Evolutionary conservation across 2,797 vertebrate species (phyloP), one percentile per base, ranked within the genome.

Genomic region (Hirundo rustica): DNA sequence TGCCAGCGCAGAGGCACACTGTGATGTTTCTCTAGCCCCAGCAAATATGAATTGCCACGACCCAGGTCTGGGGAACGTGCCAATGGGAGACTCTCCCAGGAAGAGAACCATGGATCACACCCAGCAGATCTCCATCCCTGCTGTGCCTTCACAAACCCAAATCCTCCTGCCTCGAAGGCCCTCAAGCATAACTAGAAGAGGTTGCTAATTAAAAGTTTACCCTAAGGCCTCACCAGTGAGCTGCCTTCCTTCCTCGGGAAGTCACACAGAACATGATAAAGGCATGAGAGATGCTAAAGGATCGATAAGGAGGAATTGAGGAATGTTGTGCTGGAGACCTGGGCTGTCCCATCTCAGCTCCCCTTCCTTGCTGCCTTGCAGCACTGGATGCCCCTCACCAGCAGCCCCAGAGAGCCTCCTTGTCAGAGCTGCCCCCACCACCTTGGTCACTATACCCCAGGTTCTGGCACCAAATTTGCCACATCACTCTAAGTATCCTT

Each of bases 41-140:
- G 14, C 3, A 7, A 64, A 32, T 5, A 5, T 16, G 18, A 34
- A 19, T 4, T 40, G 13, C 15, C 65, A 65, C 44, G n/a, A 51
- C 7, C 21, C 27, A 47, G 27, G 23, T 7, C 9, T 80, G 40
- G 6, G 16, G 16, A 44, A 61, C 0, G 0, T 70, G 48, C 26
- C 0, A 1, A 2, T 7, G 9, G 14, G 32, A 89, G 10, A 68
- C 8, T 7, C 9, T 50, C 13, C 22, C 30, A 29, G 27, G 44
- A 61, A 48, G 4, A 84, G 36, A 30, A 15, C 2, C 1, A 17
- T 53, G 58, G 66, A 57, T 85, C 1, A 2, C 27, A 62, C 14
- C 32, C 34, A 78, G 38, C 19, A 55, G 15, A 27, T 51, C 47
- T 54, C 42, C 51, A 36, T 36, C 16, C 36, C 16, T 4, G 0